A percentile compares a stretch with the other conserved stretches of the same genome.
Conservation (phyloP, 1,140 invertebrate genomes). For the Caenorhabditis remanei region DNA sequence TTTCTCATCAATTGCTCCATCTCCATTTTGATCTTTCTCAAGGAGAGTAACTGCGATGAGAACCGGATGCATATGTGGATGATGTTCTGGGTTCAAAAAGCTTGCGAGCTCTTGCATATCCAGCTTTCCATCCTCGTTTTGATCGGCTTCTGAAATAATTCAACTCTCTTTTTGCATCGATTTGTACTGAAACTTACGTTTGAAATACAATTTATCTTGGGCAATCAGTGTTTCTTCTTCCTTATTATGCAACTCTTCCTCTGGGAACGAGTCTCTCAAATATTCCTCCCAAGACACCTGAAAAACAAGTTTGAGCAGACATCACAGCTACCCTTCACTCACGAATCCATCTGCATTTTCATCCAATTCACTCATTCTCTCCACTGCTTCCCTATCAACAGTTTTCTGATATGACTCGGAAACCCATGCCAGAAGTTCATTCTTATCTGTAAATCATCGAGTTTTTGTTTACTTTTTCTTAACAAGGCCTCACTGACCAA, state of each 20-base stretch:
- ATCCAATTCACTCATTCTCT: constrained; percentile 56
- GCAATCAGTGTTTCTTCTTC: constrained; percentile 40
- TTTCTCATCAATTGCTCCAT: constrained; percentile 52
- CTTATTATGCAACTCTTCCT: constrained; percentile 32
- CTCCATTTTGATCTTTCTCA: constrained; percentile 54
- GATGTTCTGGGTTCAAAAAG: constrained; percentile 49
- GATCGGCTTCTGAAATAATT: constrained; percentile 26
- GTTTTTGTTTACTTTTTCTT: neutral
- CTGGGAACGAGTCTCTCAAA: constrained; percentile 30
- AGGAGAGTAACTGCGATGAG: constrained; percentile 8
- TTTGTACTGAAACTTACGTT: neutral
- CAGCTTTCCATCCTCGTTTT: constrained; percentile 34
- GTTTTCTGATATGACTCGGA: constrained; percentile 38
- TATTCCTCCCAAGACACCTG: constrained; percentile 58
- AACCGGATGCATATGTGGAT: constrained; percentile 55
- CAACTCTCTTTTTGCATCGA: neutral
- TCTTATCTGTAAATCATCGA: neutral
- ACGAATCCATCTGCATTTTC: constrained; percentile 52
- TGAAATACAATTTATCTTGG: constrained; percentile 31
- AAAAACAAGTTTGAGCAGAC: neutral
- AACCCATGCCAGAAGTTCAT: constrained; percentile 45
- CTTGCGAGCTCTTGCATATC: constrained; percentile 17
- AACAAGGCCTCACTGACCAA: neutral
- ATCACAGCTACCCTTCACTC: neutral
- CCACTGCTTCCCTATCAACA: constrained; percentile 53